phyloP scores from a whole-genome alignment of 2,797 vertebrate species.

The Pangasius mekongensis region DNA sequence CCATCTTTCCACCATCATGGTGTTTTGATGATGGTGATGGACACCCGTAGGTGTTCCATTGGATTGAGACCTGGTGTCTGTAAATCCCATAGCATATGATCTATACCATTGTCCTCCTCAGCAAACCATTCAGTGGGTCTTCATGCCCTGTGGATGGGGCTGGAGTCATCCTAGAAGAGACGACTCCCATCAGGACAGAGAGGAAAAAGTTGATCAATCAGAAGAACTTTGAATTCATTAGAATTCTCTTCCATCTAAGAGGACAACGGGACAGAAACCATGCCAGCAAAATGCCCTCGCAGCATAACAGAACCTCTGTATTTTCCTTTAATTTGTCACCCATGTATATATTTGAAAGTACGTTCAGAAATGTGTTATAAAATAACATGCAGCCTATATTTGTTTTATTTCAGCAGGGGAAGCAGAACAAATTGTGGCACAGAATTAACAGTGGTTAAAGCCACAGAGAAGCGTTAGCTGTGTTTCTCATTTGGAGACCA shows the following conservation, averaged over 20 bases:
- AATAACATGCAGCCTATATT: neutral
- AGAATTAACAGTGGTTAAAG: neutral
- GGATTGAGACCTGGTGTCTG: neutral
- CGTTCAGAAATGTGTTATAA: neutral
- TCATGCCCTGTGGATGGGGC: neutral
- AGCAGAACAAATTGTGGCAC: neutral
- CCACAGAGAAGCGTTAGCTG: neutral
- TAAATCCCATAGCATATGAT: neutral
- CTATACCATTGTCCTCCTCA: neutral
- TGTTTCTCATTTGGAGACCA: neutral
- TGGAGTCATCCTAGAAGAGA: neutral
- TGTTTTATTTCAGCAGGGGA: neutral
- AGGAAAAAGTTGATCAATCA: neutral
- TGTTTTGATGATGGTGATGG: neutral
- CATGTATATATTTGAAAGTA: neutral
- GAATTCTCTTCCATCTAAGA: neutral
- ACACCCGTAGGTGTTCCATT: neutral
- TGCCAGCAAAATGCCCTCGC: neutral
- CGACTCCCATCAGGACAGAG: neutral
- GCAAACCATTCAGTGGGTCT: neutral
- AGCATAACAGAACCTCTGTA: neutral
- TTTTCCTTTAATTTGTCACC: neutral
- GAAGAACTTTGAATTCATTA: neutral
- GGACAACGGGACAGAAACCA: neutral
- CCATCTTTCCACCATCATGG: neutral